phyloP scores from a whole-genome alignment of 53 echinoderm and acorn worm genomes.

The Luidia sarsii region DNA sequence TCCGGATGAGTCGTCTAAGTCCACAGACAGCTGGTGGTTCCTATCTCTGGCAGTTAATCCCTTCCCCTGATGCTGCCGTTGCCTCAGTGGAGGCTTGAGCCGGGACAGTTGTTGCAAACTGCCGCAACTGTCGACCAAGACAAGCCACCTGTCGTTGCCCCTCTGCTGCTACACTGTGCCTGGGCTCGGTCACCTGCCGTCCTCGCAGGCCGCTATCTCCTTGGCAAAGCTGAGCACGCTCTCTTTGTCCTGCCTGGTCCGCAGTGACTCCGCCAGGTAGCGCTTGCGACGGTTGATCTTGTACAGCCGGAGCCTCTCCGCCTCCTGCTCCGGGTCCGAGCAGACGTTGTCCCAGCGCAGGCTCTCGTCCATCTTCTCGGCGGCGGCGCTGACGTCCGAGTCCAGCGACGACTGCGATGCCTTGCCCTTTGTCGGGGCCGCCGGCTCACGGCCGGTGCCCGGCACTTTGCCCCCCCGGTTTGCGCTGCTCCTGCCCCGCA shows the following conservation, averaged over 20 bases:
- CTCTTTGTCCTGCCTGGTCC: conserved; percentile 84
- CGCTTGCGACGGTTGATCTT: conserved; percentile 93
- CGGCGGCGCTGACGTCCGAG: conserved; percentile 54
- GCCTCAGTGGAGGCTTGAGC: too few relatives aligned
- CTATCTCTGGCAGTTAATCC: too few relatives aligned
- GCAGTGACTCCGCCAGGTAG: conserved; percentile 81
- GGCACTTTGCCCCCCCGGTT: background rate
- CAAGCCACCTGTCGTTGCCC: too few relatives aligned
- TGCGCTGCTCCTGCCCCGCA: conserved; percentile 1
- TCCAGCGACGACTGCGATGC: conserved; percentile 57
- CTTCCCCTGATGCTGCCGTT: too few relatives aligned
- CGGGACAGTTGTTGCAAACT: too few relatives aligned
- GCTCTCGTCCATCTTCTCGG: conserved; percentile 72
- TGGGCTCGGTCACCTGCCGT: background rate
- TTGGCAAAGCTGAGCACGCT: conserved; percentile 82
- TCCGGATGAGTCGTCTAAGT: too few relatives aligned
- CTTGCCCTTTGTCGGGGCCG: background rate
- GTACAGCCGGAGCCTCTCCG: conserved; percentile 78
- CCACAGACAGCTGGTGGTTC: too few relatives aligned
- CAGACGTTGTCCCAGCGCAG: conserved; percentile 85
- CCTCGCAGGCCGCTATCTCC: conserved; percentile 66
- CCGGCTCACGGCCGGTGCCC: conserved; percentile 1
- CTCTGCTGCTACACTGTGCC: too few relatives aligned
- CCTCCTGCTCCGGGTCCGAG: conserved; percentile 82
- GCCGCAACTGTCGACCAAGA: too few relatives aligned